Evolutionary conservation across 1,140 invertebrate species (phyloP).

Genomic region (Trypoxylus dichotomus): DNA sequence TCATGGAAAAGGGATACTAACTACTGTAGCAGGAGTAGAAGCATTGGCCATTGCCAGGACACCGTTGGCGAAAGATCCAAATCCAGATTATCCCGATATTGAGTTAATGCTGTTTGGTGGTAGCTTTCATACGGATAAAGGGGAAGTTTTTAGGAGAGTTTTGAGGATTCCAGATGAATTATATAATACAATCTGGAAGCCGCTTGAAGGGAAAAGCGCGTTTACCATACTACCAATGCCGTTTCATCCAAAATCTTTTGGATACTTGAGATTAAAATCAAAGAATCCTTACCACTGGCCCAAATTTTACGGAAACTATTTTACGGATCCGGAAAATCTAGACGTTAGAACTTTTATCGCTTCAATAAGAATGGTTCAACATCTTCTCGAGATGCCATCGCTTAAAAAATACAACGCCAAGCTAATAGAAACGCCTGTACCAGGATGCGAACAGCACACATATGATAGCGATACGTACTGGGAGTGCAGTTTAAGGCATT

Average conservation of each 20-base stretch:
- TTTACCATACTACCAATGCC: constrained; percentile 62
- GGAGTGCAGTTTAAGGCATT: constrained; percentile 50
- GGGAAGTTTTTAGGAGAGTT: constrained; percentile 43
- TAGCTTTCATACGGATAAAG: constrained; percentile 42
- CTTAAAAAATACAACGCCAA: constrained; percentile 38
- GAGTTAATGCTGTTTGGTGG: constrained; percentile 61
- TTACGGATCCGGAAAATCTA: constrained; percentile 55
- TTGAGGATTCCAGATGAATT: constrained; percentile 43
- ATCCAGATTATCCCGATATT: constrained; percentile 61
- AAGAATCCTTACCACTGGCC: constrained; percentile 65
- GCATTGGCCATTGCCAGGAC: constrained; percentile 58
- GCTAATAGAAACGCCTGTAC: constrained; percentile 49
- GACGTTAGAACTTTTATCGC: constrained; percentile 50
- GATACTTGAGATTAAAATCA: constrained; percentile 59
- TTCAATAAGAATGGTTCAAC: constrained; percentile 45
- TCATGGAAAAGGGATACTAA: constrained; percentile 41
- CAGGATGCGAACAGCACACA: constrained; percentile 58
- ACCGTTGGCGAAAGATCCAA: constrained; percentile 44
- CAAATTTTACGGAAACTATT: constrained; percentile 65
- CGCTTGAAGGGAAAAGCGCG: constrained; percentile 37
- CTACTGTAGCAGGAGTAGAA: constrained; percentile 57
- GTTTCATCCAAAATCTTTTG: constrained; percentile 68
- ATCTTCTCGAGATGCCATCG: constrained; percentile 39
- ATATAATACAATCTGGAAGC: constrained; percentile 44
- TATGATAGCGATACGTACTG: constrained; percentile 49